Evolutionary conservation across 1,140 invertebrate species (phyloP).

Genomic region (Chionoecetes opilio): DNA sequence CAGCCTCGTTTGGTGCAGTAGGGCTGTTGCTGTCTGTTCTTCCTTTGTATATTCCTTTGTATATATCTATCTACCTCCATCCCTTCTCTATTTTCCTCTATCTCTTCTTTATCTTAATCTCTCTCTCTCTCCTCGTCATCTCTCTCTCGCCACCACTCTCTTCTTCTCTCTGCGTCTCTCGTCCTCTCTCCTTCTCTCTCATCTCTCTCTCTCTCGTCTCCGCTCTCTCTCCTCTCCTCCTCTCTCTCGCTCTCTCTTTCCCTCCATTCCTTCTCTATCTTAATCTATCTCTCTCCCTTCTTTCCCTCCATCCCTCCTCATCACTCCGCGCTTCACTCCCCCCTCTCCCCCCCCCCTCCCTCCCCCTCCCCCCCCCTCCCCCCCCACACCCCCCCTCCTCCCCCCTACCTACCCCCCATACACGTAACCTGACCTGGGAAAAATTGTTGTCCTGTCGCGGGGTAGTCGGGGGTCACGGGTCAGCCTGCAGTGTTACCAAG

Average conservation of each 20-base stretch:
- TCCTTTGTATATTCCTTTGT: not conserved
- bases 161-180: not conserved
- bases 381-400: not conserved
- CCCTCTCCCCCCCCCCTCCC: not conserved
- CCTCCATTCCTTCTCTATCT: not conserved
- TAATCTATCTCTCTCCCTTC: too few species aligned
- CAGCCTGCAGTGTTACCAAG: not conserved
- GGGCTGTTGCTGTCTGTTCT: too few species aligned
- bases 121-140: not conserved
- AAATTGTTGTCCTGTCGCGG: not conserved
- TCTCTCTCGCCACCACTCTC: not conserved
- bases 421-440: not conserved
- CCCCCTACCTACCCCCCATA: not conserved
- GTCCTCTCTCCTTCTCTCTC: not conserved
- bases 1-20: too few species aligned
- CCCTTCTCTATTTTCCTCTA: not conserved
- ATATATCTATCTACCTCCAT: not conserved
- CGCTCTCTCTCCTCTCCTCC: not conserved
- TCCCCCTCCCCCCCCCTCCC: not conserved
- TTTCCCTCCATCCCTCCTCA: not conserved
- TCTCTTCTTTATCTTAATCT: not conserved
- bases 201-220: not conserved
- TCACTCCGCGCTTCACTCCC: not conserved
- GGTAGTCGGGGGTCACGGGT: not conserved
- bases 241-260: not conserved